Base-by-base conservation (phyloP, 2,888 invertebrate species). In the Colletes collaris region DNA sequence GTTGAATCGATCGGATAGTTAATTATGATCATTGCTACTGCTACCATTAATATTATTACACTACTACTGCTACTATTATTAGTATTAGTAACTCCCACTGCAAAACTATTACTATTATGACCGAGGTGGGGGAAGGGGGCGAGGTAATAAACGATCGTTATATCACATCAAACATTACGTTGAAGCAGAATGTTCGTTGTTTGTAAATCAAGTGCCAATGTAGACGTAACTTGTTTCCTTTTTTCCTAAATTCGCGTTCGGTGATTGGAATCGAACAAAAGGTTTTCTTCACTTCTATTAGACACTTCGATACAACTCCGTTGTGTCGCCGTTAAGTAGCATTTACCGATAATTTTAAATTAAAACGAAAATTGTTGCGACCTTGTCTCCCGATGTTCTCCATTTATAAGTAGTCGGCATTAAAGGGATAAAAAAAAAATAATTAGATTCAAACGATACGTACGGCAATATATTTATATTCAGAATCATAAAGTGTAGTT, bases 381-480 rank as follows among this genome's bases (percentile, higher is more conserved):
- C 80, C 81, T 81, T 79, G 82, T 82, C 87, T 83, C 82, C 77
- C 65, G 44, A 72, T 75, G 79, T 79, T 73, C 76, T 79, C 71
- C 60, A 76, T 62, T 69, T 81, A 82, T 76, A 81, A 82, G 70
- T 84, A 89, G 83, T 73, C 86, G 88, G 82, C 84, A 75, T 88
- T 87, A 86, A 80, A 78, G 65, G 69, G 76, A 84, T 80, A 77
- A 75, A 27, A 27, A 27, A 27, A 27, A 27, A 16, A 16, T 16
- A 16, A 53, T 80, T 89, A 87, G 86, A 83, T 83, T 82, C 79
- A 79, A 80, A 76, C 71, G 77, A 82, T 85, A 84, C 84, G 88
- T 86, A 85, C 80, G 81, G 84, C 81, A 87, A 88, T 89, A 90
- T 90, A 90, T 90, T 90, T 90, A 90, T 90, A 90, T 90, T 89